Evolutionary conservation across 2,888 invertebrate species (phyloP), one percentile per base, ranked within the genome.

Genomic region (Habrosyne pyritoides): DNA sequence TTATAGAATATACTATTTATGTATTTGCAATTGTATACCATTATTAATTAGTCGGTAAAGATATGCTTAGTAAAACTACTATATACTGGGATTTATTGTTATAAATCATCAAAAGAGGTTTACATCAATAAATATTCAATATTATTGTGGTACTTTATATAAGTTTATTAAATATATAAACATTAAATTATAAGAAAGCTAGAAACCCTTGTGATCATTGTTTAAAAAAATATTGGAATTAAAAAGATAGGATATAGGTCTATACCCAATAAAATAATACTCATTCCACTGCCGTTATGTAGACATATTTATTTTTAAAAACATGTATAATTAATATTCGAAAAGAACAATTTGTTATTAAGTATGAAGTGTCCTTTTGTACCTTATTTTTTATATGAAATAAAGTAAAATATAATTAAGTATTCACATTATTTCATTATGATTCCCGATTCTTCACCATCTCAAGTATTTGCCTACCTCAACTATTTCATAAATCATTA

Each of bases 381-480:
- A 88, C 86, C 86, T 87, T 82, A 80, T 84, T 84, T 86, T 86
- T 77, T 79, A 77, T 69, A 76, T 77, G 77, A 83, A 79, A 72
- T 71, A 74, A 33, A 33, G 33, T 33, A 33, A 75, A 69, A 21
- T 71, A 75, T 52, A 30, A 26, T 30, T 21, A 21, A 36, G 46
- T 42, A 57, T 42, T 24, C 26, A 56, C 26, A 14, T 42, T 24
- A 47, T 12, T 49, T 18, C 50, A 53, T 49, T 30, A 52, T 30
- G 1, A 53, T 30, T 54, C 57, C 24, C 66, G 59, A 66, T 12
- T 12, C 1, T 8, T 28, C 28, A 28, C 4, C 7, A n/a, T n/a
- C n/a, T n/a, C n/a, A n/a, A n/a, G n/a, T n/a, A n/a, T n/a, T n/a
- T n/a, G n/a, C n/a, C n/a, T n/a, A n/a, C n/a, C n/a, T n/a, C n/a